Evolutionary conservation across 2,797 vertebrate genomes (phyloP), one percentile per base, ranked within the genome.

Genomic region (Anas flavirostris): DNA sequence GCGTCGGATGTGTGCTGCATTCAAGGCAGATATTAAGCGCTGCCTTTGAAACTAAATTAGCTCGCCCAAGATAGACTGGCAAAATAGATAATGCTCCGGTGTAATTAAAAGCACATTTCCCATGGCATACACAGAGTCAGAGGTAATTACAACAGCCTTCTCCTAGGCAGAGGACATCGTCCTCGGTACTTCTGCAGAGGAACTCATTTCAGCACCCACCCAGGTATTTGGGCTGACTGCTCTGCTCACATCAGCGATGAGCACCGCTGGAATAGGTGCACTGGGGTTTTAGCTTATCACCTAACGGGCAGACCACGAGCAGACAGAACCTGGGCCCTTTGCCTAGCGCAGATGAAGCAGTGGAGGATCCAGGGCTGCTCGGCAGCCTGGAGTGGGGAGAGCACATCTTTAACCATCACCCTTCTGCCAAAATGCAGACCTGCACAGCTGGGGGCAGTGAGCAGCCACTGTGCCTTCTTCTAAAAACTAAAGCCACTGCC

Each of bases 1-100:
- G 2, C 2, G 7, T 3, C 31, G 4, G 68, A 3, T 29, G 6
- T 33, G 0, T 0, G 0, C 0, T 0, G 1, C 4, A 7, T 13
- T 52, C 55, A 56, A 3, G 58, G 85, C 55, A 14, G 77, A 10
- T 67, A n/a, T 35, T 13, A 23, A 50, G 50, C 0, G 5, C 46
- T 22, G 55, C 83, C 12, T 37, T 64, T 52, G 14, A 5, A 46
- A 7, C 9, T 19, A 1, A 53, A 53, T 31, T 3, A n/a, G 14
- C n/a, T 46, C 16, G 52, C 67, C 75, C 21, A 2, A 82, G 37
- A 55, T 5, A 7, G 3, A 19, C 56, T 12, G 78, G 48, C 12
- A 56, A 37, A 73, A 75, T 19, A 62, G 85, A 22, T 33, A 66
- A 73, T 0, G 10, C 67, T 68, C n/a, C 0, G 5, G 74, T 26